Evolutionary conservation across 1,140 invertebrate species (phyloP), one percentile per base, ranked within the genome.

Genomic region (Euura lappo): DNA sequence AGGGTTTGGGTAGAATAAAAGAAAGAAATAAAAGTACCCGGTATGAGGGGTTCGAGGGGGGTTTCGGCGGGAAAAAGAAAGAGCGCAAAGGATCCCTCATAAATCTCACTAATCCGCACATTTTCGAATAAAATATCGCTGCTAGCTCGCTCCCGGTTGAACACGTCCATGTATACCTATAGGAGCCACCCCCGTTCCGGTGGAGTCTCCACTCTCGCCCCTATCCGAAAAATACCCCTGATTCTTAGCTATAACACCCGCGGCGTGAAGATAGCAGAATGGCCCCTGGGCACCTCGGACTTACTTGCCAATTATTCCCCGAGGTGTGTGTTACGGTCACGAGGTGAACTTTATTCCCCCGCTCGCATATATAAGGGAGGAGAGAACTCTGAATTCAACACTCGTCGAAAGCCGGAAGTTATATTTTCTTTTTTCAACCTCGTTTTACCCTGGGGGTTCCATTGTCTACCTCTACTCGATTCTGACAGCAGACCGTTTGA

Each of bases 31-130:
- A 45, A 69, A 68, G 46, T 67, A 66, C 45, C 65, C 65, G 66
- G 72, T 68, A 69, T 71, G 65, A 64, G 72, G 60, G 68, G 46
- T 68, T 71, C 64, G 70, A 74, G 70, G 71, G 70, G 71, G 45
- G 46, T 68, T 65, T 45, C 7, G 13, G 13, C 3, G 65, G n/a
- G 60, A 68, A 43, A 72, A 43, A 72, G 44, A 67, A 67, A 66
- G 64, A 70, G 65, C 68, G 45, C 11, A 66, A 70, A 51, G 60
- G 45, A 79, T 76, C 78, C 71, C 5, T 75, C 51, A 79, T 80
- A 80, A 80, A 80, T 79, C 78, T 78, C 74, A 72, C 73, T 80
- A 80, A 80, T 79, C 79, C 79, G 74, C 77, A 75, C 74, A 75
- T 77, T 76, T 76, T 76, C 71, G 64, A 73, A 75, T 79, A 79